Conservation (phyloP, 2,888 invertebrate species). For the Chrysodeixis includens region DNA sequence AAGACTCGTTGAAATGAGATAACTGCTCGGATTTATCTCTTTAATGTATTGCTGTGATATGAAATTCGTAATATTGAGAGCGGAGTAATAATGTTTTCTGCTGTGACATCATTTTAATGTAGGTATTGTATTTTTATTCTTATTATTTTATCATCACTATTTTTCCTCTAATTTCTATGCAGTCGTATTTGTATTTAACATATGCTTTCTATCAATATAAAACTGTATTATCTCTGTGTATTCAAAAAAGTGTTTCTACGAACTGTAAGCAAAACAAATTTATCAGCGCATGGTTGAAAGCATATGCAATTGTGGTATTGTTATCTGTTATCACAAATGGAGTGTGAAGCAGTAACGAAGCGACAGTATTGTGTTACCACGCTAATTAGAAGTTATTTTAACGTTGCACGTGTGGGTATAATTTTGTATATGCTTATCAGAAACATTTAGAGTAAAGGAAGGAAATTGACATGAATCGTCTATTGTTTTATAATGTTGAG, state of each 20-base stretch:
- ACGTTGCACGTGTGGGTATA: background rate
- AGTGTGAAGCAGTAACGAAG: constrained; percentile 30
- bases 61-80: background rate
- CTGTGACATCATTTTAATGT: no score
- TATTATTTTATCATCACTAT: no score
- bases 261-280: no score
- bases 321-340: constrained; percentile 36
- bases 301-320: constrained; percentile 11
- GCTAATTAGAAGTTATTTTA: constrained; percentile 12
- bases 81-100: background rate
- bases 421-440: background rate
- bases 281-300: background rate
- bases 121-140: no score
- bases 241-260: background rate
- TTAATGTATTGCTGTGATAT: background rate
- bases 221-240: background rate
- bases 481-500: no score
- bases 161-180: no score
- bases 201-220: background rate
- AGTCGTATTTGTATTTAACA: background rate
- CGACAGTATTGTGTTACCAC: background rate
- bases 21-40: background rate
- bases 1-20: constrained; percentile 4
- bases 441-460: background rate
- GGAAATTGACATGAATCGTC: no score